Evolutionary conservation across 2,113 vertebrate species (phyloP).

Genomic region (Barnardius zonarius): DNA sequence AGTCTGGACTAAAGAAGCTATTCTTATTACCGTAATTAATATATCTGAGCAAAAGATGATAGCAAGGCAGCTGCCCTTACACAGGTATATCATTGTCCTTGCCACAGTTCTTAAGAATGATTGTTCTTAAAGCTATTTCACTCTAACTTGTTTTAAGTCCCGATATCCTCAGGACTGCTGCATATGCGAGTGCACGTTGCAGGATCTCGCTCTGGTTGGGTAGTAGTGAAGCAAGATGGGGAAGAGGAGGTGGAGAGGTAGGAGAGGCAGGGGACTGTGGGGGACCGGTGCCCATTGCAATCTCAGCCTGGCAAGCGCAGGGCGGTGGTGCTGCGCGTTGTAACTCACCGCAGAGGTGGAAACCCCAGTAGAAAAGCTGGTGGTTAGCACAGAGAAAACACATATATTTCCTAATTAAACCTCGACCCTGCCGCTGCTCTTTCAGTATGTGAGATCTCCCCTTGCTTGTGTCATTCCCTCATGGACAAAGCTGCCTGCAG

Average conservation of each 20-base stretch:
- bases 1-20: neutral
- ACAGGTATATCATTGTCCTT: rapidly evolving
- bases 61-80: neutral
- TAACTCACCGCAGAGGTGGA: neutral
- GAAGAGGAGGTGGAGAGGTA: neutral
- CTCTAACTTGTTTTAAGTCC: neutral
- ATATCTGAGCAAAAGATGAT: neutral
- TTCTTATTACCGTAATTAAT: neutral
- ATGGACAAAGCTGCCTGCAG: neutral
- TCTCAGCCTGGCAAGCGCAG: neutral
- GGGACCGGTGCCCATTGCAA: neutral
- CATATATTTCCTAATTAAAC: neutral
- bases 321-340: rapidly evolving
- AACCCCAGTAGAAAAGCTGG: neutral
- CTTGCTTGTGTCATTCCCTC: neutral
- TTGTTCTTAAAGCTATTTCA: neutral
- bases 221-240: rapidly evolving
- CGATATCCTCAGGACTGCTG: neutral
- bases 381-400: neutral
- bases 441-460: neutral
- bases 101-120: neutral
- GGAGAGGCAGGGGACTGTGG: neutral
- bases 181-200: neutral
- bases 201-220: neutral
- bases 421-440: neutral